These are phyloP conservation scores for Drosophila micromelanica DNA, from an alignment of 1,140 invertebrate genomes.

Conservation along the genomic window DNA sequence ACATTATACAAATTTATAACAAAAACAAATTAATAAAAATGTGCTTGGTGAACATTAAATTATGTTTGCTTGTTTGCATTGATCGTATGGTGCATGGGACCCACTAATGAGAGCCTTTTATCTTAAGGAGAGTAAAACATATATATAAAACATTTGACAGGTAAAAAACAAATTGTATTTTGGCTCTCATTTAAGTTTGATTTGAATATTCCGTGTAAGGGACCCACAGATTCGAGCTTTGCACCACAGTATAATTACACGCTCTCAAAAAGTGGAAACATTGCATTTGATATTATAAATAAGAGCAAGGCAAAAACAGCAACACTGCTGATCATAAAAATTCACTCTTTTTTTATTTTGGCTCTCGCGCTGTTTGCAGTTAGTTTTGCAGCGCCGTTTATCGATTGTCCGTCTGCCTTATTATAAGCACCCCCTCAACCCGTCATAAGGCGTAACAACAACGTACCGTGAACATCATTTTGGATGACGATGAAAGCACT, in stretches of 20 bases:
- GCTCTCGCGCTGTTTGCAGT: constrained; percentile 18
- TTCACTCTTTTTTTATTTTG: constrained; percentile 19
- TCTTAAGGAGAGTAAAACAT: too few relatives aligned
- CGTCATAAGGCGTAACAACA: constrained; percentile 27
- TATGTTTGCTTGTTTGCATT: too few relatives aligned
- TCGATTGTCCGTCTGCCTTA: constrained; percentile 39
- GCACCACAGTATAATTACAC: too few relatives aligned
- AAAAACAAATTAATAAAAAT: not conserved
- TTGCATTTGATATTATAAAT: not conserved
- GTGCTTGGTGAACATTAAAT: too few relatives aligned
- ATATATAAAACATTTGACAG: too few relatives aligned
- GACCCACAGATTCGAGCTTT: too few relatives aligned
- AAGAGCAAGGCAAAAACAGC: constrained; percentile 1
- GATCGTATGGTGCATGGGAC: too few relatives aligned
- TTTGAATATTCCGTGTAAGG: too few relatives aligned
- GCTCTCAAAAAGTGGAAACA: not conserved
- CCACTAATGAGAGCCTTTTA: too few relatives aligned
- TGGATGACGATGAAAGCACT: constrained; percentile 32
- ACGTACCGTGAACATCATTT: constrained; percentile 84
- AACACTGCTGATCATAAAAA: constrained; percentile 5
- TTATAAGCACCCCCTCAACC: constrained; percentile 26
- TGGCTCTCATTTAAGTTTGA: too few relatives aligned
- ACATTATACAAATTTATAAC: constrained; percentile 8
- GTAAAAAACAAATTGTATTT: too few relatives aligned
- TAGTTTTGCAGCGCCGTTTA: constrained; percentile 35